Percentiles rank a stretch among this genome's conserved stretches.
Evolutionary conservation across 1,140 invertebrate species (phyloP).

Genomic region (Bombus huntii): DNA sequence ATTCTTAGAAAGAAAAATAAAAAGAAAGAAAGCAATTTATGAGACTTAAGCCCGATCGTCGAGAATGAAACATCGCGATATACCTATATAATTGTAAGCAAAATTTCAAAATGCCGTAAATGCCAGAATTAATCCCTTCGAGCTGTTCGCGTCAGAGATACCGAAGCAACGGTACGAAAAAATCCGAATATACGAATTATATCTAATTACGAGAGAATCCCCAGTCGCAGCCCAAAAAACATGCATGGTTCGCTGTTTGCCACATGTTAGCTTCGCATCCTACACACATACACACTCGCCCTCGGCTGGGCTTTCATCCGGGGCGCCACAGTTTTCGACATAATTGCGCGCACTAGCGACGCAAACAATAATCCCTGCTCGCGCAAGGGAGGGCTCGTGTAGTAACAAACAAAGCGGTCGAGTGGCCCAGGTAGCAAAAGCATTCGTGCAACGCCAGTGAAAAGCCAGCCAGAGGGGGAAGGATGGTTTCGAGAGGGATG

Average conservation of each 20-base stretch:
- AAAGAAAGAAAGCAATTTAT: too few species aligned
- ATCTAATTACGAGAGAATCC: too few species aligned
- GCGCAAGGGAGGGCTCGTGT: neutral
- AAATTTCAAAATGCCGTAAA: too few species aligned
- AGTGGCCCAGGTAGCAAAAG: conserved; percentile 23
- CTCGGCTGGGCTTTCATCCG: neutral
- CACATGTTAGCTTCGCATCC: neutral
- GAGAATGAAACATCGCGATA: too few species aligned
- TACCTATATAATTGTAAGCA: too few species aligned
- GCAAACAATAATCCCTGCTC: conserved; percentile 11
- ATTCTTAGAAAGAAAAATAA: too few species aligned
- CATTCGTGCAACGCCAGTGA: conserved; percentile 8
- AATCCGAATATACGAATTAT: too few species aligned
- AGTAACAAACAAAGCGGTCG: conserved; percentile 28
- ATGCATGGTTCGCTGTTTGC: neutral
- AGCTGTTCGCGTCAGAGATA: too few species aligned
- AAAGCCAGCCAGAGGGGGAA: neutral
- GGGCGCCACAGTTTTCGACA: conserved; percentile 4
- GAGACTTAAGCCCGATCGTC: too few species aligned
- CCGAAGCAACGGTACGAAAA: too few species aligned
- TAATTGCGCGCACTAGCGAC: conserved; percentile 11
- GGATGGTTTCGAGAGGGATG: neutral
- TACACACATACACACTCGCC: too few species aligned
- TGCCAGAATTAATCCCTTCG: too few species aligned
- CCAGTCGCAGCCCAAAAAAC: neutral